Evolutionary conservation across 2,888 invertebrate species (phyloP).

Genomic region (Schrankia costaestrigalis): DNA sequence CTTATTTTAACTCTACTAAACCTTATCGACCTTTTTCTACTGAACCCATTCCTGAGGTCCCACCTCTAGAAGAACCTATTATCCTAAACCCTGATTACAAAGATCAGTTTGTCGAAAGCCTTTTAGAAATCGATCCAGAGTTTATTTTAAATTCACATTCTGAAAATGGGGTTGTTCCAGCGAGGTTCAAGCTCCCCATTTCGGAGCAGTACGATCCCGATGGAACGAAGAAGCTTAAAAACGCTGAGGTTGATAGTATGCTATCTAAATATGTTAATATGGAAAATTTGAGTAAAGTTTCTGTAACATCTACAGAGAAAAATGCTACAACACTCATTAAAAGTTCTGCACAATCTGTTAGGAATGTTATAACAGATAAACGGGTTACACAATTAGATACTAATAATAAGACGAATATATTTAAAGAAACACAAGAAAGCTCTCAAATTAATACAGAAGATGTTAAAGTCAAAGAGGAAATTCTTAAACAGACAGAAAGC

Average conservation of each 20-base stretch:
- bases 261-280: constrained; percentile 7
- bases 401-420: no score
- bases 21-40: constrained; percentile 64
- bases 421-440: no score
- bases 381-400: constrained; percentile 18
- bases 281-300: constrained; percentile 10
- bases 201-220: constrained; percentile 66
- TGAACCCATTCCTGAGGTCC: constrained; percentile 51
- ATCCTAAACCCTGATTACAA: constrained; percentile 58
- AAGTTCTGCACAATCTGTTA: constrained; percentile 2
- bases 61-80: constrained; percentile 62
- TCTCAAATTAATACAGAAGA: no score
- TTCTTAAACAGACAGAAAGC: no score
- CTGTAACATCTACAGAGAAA: constrained; percentile 10
- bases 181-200: constrained; percentile 56
- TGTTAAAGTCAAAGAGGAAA: no score
- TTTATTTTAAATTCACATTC: constrained; percentile 27
- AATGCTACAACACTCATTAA: constrained; percentile 18
- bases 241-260: constrained; percentile 13
- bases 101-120: constrained; percentile 46
- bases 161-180: constrained; percentile 4
- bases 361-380: constrained; percentile 13
- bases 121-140: constrained; percentile 34
- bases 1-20: constrained; percentile 46
- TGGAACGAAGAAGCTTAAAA: constrained; percentile 24